phyloP scores from a whole-genome alignment of 2,113 vertebrate species.

The Anoplopoma fimbria region DNA sequence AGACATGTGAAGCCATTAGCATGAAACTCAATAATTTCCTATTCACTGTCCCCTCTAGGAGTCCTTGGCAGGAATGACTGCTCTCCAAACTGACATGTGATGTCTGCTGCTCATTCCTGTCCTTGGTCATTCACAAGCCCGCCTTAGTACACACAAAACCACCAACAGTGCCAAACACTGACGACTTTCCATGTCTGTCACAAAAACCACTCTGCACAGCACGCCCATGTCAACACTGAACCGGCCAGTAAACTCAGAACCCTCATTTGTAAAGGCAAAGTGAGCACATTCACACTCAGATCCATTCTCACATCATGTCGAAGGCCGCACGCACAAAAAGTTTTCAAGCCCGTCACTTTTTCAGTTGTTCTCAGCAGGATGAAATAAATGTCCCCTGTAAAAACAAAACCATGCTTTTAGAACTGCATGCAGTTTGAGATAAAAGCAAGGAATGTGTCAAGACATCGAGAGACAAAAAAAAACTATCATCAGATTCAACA shows the following conservation, averaged over 20 bases:
- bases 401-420: constrained; percentile 21
- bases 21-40: constrained; percentile 47
- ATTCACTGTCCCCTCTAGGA: constrained; percentile 44
- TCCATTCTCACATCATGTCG: constrained; percentile 1
- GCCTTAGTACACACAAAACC: constrained; percentile 45
- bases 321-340: constrained; percentile 8
- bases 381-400: constrained; percentile 27
- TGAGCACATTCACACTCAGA: constrained; percentile 34
- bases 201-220: constrained; percentile 18
- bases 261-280: constrained; percentile 49
- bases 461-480: constrained; percentile 7
- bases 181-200: constrained; percentile 34
- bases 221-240: constrained; percentile 56
- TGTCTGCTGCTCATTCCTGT: constrained; percentile 37
- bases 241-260: constrained; percentile 54
- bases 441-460: constrained; percentile 13
- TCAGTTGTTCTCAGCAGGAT: neutral
- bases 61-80: constrained; percentile 45
- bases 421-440: constrained; percentile 14
- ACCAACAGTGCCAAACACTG: constrained; percentile 22
- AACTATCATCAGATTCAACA: neutral
- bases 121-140: constrained; percentile 47
- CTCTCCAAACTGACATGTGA: constrained; percentile 27
- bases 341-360: constrained; percentile 24
- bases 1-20: constrained; percentile 39